Base-by-base conservation (phyloP, 2,113 vertebrate genomes). In the Acrocephalus arundinaceus region DNA sequence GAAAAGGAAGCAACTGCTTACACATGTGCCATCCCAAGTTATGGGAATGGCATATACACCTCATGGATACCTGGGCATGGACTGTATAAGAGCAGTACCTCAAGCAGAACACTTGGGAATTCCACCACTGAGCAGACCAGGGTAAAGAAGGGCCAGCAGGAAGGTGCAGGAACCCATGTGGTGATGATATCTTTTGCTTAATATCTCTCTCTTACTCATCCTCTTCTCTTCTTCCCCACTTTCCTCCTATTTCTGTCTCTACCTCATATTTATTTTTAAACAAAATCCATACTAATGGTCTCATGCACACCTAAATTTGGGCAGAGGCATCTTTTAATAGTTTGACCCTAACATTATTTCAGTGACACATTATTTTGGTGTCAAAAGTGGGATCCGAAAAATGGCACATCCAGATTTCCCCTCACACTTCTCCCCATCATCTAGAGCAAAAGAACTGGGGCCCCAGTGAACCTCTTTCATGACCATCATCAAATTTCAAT, bases 61-160 rank as follows among this genome's bases (percentile, higher is more conserved):
- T 46, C 0, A 2, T 54, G 39, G 33, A 33, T 23, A 54, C 18
- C 17, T 0, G 0, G 27, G 19, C 27, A 9, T 28, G 14, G 28
- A 39, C 6, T 45, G 33, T 27, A 0, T 6, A 39, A 28, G 30
- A 70, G 12, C 5, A 37, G 22, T 13, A 31, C 5, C 15, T 39
- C 14, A 30, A 43, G 24, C 0, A 43, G 30, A 49, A 35, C 20
- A 46, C 19, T 8, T 19, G 18, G 19, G 55, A 6, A 54, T 12
- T 22, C 15, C 28, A 37, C 13, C 15, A 39, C 22, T 45, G 46
- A 39, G 63, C 22, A 61, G 27, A 45, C 3, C 37, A 52, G 18
- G 9, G 33, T 22, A 25, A 46, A 77, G 21, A 59, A 61, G 18
- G 31, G 6, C 14, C 37, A 68, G 27, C 2, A 4, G 14, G 11